phyloP scores from a whole-genome alignment of 2,888 invertebrate genomes.

The Sclerodermus sp. region DNA sequence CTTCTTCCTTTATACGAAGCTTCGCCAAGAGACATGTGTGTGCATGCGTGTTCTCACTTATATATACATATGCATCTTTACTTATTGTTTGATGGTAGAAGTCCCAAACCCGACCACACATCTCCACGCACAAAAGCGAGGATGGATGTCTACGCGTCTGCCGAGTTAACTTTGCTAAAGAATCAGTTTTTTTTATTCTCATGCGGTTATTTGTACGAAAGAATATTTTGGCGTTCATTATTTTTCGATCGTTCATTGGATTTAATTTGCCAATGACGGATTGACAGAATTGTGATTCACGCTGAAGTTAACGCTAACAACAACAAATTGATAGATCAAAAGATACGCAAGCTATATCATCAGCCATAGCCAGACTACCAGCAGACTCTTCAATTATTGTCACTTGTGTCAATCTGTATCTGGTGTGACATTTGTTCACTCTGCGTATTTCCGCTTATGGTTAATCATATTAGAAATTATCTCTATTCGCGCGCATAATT shows the following conservation, averaged over 20 bases:
- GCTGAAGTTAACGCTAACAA: background rate
- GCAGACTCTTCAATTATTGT: constrained; percentile 7
- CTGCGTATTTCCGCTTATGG: no score
- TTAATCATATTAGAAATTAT: no score
- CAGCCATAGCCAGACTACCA: background rate
- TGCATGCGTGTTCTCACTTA: background rate
- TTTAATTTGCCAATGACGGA: no score
- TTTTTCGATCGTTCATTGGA: no score
- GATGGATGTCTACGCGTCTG: no score
- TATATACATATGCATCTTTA: no score
- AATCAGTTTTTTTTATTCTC: no score
- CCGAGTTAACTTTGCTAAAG: no score
- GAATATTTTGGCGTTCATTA: no score
- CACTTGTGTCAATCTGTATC: constrained; percentile 10
- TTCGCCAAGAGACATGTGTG: background rate
- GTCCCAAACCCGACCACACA: background rate
- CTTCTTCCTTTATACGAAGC: background rate
- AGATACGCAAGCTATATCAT: constrained; percentile 1
- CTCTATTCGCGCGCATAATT: no score
- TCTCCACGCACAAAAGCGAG: background rate
- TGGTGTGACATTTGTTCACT: background rate
- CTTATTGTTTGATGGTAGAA: no score
- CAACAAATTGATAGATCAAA: constrained; percentile 11
- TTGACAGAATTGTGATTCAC: background rate
- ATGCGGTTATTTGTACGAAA: no score